These are phyloP conservation scores for Eilema sororculum DNA, from an alignment of 2,888 invertebrate genomes.

Conservation along the genomic window DNA sequence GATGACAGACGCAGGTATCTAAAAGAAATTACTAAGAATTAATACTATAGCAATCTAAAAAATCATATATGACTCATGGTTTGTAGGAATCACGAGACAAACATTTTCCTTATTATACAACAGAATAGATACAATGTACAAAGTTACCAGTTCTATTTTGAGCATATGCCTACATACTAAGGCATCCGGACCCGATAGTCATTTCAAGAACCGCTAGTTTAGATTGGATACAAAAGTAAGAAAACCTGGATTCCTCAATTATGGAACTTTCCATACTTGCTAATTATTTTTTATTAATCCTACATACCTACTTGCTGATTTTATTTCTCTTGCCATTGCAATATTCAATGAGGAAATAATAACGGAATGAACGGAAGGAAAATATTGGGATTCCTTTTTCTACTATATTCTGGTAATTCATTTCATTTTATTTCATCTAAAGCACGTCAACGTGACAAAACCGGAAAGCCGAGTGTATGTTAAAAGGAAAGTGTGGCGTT, in stretches of 20 bases:
- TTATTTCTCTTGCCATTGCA: too few species aligned
- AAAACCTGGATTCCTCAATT: background rate
- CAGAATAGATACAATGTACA: conserved; percentile 10
- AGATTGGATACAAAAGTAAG: background rate
- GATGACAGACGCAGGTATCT: conserved; percentile 88
- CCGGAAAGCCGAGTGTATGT: background rate
- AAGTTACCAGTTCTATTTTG: conserved; percentile 10
- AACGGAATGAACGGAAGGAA: too few species aligned
- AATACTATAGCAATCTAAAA: conserved; percentile 6
- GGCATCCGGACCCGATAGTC: background rate
- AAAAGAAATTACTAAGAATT: conserved; percentile 48
- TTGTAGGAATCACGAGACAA: conserved; percentile 15
- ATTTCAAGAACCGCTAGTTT: background rate
- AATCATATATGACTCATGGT: conserved; percentile 20
- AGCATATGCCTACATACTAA: background rate
- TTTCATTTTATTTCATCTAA: too few species aligned
- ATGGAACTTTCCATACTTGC: background rate
- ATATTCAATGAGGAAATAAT: too few species aligned
- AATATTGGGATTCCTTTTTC: too few species aligned
- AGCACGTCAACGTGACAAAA: background rate
- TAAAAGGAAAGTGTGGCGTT: background rate
- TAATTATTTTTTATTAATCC: background rate
- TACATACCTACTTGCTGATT: too few species aligned
- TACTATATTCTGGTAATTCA: too few species aligned
- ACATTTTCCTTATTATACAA: conserved; percentile 22